These are phyloP conservation scores for Guaruba guarouba DNA, from an alignment of 2,113 vertebrate genomes.

Conservation along the genomic window DNA sequence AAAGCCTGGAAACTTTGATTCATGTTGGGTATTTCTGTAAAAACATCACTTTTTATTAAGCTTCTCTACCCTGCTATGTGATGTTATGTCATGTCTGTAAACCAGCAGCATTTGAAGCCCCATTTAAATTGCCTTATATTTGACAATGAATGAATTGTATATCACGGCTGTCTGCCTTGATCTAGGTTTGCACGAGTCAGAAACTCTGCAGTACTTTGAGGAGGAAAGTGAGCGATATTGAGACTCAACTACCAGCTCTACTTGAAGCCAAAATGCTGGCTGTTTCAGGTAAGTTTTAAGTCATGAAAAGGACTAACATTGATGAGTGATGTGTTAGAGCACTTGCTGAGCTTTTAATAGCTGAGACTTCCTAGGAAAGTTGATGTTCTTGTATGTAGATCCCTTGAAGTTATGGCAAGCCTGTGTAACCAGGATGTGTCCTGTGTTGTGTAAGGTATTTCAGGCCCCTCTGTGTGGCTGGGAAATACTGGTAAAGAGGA, in stretches of 20 bases:
- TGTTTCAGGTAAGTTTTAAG: constrained; percentile 77
- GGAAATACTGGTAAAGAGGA: background rate
- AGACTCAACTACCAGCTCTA: constrained; percentile 82
- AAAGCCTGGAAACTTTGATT: constrained; percentile 12
- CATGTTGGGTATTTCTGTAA: background rate
- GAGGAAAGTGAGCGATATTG: constrained; percentile 84
- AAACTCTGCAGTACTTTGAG: constrained; percentile 83
- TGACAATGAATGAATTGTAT: constrained; percentile 22
- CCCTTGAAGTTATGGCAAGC: background rate
- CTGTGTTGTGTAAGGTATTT: background rate
- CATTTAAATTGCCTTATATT: constrained; percentile 37
- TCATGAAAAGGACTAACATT: background rate
- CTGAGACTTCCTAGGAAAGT: background rate
- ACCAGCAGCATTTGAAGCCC: constrained; percentile 29
- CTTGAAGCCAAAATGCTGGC: constrained; percentile 88
- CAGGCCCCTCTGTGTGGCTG: accelerated
- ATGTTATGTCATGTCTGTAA: constrained; percentile 49
- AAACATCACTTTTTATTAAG: constrained; percentile 42
- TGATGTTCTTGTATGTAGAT: background rate
- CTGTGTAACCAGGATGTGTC: accelerated
- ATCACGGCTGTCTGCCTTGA: constrained; percentile 44
- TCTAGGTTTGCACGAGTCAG: constrained; percentile 85
- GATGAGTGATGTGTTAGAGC: background rate
- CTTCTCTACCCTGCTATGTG: constrained; percentile 14
- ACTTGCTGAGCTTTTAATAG: background rate